Evolutionary conservation across 2,888 invertebrate genomes (phyloP).

Genomic region (Argynnis bischoffii): DNA sequence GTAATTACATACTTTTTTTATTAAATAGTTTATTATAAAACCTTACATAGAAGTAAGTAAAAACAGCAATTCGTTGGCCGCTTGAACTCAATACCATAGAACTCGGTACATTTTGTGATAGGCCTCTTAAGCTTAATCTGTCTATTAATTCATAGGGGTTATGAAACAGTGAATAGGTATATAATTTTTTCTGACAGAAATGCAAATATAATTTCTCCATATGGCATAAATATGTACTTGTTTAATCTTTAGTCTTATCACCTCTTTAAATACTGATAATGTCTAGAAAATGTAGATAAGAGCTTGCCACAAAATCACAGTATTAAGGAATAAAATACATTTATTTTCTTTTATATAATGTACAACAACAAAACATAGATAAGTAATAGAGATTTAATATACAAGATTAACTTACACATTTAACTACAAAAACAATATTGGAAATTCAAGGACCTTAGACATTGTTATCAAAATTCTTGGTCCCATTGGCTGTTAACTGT

Average conservation of each 20-base stretch:
- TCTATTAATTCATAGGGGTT: no score
- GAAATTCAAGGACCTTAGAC: conserved; percentile 41
- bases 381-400: conserved; percentile 52
- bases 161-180: no score
- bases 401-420: conserved; percentile 46
- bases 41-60: no score
- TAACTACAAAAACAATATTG: conserved; percentile 42
- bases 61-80: no score
- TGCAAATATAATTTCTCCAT: background rate
- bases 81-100: no score
- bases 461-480: conserved; percentile 38
- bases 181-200: background rate
- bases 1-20: no score
- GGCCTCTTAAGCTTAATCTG: no score
- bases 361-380: conserved; percentile 59
- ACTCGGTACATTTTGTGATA: no score
- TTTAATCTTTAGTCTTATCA: conserved; percentile 24
- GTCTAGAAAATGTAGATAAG: conserved; percentile 30
- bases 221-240: background rate
- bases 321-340: conserved; percentile 59
- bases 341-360: conserved; percentile 62
- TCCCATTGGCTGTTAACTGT: conserved; percentile 38
- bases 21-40: no score
- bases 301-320: conserved; percentile 41
- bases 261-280: conserved; percentile 26